Evolutionary conservation across 2,797 vertebrate species (phyloP).

Genomic region (Acrocephalus scirpaceus): DNA sequence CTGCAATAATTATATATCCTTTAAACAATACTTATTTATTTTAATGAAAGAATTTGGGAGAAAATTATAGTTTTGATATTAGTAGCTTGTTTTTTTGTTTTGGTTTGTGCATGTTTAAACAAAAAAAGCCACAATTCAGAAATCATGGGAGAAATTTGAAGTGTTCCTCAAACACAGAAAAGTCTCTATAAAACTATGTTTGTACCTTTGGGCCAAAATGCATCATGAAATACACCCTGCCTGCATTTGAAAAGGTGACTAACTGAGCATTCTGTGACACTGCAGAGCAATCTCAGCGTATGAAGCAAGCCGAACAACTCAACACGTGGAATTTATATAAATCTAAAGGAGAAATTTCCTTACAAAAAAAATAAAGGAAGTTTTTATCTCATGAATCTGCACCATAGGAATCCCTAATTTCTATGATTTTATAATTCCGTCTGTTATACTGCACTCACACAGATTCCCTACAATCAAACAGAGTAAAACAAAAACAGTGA

Average conservation of each 20-base stretch:
- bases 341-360: not conserved
- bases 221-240: not conserved
- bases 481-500: not conserved
- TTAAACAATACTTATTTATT: not conserved
- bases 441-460: not conserved
- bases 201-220: not conserved
- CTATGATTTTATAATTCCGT: not conserved
- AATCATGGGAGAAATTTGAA: not conserved
- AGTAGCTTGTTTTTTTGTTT: not conserved
- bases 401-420: not conserved
- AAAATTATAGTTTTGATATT: accelerated
- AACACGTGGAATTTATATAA: not conserved
- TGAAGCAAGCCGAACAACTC: not conserved
- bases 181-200: not conserved
- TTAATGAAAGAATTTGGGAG: not conserved
- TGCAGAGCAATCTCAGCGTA: not conserved
- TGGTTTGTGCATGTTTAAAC: not conserved
- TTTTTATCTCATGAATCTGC: not conserved
- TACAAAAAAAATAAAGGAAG: not conserved
- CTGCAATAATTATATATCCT: not conserved
- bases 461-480: not conserved
- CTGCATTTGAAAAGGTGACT: not conserved
- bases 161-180: not conserved
- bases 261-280: not conserved
- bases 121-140: not conserved